Evolutionary conservation across 2,888 invertebrate species (phyloP).

Genomic region (Hesperia comma): DNA sequence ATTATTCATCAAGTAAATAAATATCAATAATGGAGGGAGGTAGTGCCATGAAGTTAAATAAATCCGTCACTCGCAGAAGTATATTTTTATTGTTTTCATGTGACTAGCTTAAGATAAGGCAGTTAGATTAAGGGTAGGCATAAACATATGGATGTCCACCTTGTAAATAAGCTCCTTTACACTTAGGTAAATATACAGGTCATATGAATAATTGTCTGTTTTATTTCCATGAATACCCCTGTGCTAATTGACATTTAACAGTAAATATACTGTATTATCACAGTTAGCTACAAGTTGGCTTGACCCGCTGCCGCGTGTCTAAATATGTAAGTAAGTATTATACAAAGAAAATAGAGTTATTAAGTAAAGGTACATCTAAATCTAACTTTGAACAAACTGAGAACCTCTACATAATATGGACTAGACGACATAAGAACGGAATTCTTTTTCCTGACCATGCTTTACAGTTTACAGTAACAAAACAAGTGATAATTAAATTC

Average conservation of each 20-base stretch:
- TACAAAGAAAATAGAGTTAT: no score
- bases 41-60: constrained; percentile 21
- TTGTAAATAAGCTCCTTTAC: constrained; percentile 84
- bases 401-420: no score
- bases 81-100: constrained; percentile 42
- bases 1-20: background rate
- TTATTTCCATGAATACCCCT: constrained; percentile 50
- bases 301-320: no score
- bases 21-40: constrained; percentile 11
- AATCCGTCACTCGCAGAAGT: constrained; percentile 33
- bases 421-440: no score
- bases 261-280: no score
- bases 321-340: no score
- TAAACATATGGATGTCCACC: constrained; percentile 75
- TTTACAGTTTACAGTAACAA: background rate
- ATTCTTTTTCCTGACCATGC: no score
- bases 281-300: no score
- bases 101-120: constrained; percentile 47
- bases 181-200: constrained; percentile 82
- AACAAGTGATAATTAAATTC: background rate
- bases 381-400: no score
- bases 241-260: no score
- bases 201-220: constrained; percentile 63
- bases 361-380: no score
- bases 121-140: constrained; percentile 64